Conservation (phyloP, 30 jellyfish, hydroid and myxozoan genomes). For the Aurelia aurita complex sp. Pacific region DNA sequence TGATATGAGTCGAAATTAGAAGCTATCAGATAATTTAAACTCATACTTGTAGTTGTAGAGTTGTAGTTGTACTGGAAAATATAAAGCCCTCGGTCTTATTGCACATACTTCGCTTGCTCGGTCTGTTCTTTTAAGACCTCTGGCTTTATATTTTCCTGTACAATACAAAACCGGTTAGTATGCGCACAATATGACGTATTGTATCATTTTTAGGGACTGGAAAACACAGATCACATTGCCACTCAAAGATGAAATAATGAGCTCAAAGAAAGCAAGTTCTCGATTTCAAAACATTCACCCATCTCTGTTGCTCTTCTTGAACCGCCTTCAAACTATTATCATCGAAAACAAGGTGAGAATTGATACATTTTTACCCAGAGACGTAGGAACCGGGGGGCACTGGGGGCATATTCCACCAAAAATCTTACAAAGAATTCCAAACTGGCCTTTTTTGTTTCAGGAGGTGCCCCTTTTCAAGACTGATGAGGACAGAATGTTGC, state of each 20-base stretch:
- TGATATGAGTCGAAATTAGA: too few species aligned
- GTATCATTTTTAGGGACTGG: constrained; percentile 62
- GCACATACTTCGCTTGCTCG: too few species aligned
- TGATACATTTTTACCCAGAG: not conserved
- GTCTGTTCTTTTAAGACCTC: too few species aligned
- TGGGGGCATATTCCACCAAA: not conserved
- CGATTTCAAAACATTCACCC: constrained; percentile 83
- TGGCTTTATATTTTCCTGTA: too few species aligned
- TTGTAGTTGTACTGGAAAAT: too few species aligned
- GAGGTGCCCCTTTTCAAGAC: too few species aligned
- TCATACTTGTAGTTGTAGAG: too few species aligned
- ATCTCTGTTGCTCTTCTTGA: constrained; percentile 77
- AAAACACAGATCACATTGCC: constrained; percentile 83
- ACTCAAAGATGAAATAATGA: constrained; percentile 47
- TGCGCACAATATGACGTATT: too few species aligned
- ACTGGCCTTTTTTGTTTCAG: not conserved
- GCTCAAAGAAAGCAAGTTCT: constrained; percentile 48
- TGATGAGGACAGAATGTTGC: too few species aligned
- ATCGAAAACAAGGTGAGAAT: constrained; percentile 77
- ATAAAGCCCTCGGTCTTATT: too few species aligned
- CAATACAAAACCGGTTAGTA: too few species aligned
- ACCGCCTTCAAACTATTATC: constrained; percentile 80
- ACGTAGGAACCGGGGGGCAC: not conserved
- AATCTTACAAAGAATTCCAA: not conserved
- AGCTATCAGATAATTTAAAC: too few species aligned